These are phyloP conservation scores for Coryphaenoides rupestris DNA, from an alignment of 2,113 vertebrate genomes.

Conservation along the genomic window DNA sequence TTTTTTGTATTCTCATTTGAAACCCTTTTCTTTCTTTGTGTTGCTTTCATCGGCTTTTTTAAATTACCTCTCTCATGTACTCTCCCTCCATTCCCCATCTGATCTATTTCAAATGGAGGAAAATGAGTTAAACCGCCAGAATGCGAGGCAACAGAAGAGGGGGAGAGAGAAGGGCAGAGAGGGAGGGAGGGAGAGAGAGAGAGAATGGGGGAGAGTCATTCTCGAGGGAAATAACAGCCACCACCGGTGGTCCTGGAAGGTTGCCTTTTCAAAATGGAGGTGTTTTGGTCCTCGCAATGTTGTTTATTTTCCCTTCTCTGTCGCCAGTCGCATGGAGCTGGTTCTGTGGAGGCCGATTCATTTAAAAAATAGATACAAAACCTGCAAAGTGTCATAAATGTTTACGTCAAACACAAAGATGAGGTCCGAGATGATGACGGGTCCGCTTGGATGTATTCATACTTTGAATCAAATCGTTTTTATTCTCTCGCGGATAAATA, in stretches of 20 bases:
- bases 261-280: conserved; percentile 54
- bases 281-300: conserved; percentile 39
- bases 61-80: conserved; percentile 21
- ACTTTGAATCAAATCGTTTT: too few relatives aligned
- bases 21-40: conserved; percentile 35
- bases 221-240: conserved; percentile 68
- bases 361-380: too few relatives aligned
- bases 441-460: too few relatives aligned
- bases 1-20: neutral
- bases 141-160: conserved; percentile 55
- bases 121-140: conserved; percentile 61
- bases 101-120: conserved; percentile 51
- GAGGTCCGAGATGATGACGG: too few relatives aligned
- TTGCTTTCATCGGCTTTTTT: conserved; percentile 11
- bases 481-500: too few relatives aligned
- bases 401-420: too few relatives aligned
- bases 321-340: neutral
- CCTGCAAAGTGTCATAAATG: too few relatives aligned
- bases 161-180: conserved; percentile 26
- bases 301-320: conserved; percentile 2
- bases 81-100: conserved; percentile 18
- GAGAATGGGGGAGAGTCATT: conserved; percentile 1
- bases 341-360: too few relatives aligned
- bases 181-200: conserved; percentile 21
- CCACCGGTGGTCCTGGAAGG: conserved; percentile 51